These are phyloP conservation scores for Thryonomys swinderianus DNA, from an alignment of 2,113 vertebrate species.

Conservation along the genomic window DNA sequence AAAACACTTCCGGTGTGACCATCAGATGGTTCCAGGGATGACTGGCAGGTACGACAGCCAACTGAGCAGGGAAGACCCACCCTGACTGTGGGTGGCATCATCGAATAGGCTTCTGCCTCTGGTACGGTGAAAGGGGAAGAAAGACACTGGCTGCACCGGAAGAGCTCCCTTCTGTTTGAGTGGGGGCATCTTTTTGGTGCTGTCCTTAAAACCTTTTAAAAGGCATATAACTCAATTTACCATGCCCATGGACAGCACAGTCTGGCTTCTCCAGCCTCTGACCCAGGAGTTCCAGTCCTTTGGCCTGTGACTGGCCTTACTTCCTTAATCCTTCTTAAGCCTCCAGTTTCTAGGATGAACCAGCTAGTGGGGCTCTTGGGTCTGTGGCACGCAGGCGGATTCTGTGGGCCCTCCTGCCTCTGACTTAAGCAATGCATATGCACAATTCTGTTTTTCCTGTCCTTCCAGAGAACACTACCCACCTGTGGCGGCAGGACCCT, in stretches of 20 bases:
- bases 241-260: neutral
- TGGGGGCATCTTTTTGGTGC: neutral
- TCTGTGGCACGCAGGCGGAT: neutral
- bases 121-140: neutral
- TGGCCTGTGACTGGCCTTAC: neutral
- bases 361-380: too few relatives aligned
- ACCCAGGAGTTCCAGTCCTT: neutral
- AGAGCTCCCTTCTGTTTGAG: neutral
- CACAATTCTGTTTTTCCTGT: neutral
- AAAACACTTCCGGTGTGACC: neutral
- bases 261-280: neutral
- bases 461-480: neutral
- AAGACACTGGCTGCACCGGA: neutral
- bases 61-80: neutral
- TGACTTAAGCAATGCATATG: neutral
- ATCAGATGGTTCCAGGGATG: neutral
- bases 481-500: neutral
- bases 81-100: neutral
- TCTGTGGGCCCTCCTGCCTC: neutral
- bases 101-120: neutral
- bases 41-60: neutral
- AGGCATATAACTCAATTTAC: neutral
- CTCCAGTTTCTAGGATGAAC: neutral
- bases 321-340: neutral
- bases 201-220: neutral